phyloP scores from a whole-genome alignment of 2,113 vertebrate genomes.

The Scortum barcoo region DNA sequence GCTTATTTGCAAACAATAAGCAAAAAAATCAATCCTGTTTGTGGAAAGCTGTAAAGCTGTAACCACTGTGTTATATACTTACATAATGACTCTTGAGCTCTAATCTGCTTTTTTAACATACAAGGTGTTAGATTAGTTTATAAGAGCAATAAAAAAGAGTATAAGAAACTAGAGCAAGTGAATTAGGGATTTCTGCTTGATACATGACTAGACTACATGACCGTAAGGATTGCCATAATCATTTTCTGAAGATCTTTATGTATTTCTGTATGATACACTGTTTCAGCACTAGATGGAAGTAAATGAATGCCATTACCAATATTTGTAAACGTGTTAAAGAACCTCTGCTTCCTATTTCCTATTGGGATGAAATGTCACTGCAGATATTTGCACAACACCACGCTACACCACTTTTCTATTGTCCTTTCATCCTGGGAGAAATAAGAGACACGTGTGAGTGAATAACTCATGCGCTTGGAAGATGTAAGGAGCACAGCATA shows the following conservation, averaged over 20 bases:
- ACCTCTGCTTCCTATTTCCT: not conserved
- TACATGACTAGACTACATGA: too few relatives aligned
- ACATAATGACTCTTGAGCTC: not conserved
- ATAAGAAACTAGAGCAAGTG: not conserved
- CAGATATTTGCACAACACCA: slow-evolving; percentile 12
- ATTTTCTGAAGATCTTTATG: too few relatives aligned
- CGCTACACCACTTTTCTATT: slow-evolving; percentile 15
- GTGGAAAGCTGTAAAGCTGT: not conserved
- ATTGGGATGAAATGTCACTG: slow-evolving; percentile 7
- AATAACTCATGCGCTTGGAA: slow-evolving; percentile 67
- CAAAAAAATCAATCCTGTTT: not conserved
- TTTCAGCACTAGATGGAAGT: not conserved
- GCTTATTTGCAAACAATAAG: not conserved
- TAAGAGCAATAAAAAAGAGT: not conserved
- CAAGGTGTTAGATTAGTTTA: not conserved
- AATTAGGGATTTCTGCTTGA: not conserved
- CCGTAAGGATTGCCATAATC: not conserved
- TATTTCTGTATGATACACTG: not conserved
- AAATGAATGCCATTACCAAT: not conserved
- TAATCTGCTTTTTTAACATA: not conserved
- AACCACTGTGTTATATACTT: not conserved
- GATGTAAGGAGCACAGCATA: slow-evolving; percentile 50
- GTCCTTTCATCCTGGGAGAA: slow-evolving; percentile 46
- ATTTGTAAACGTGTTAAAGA: not conserved
- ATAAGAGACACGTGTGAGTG: slow-evolving; percentile 46